Evolutionary conservation across 2,797 vertebrate genomes (phyloP), one percentile per base, ranked within the genome.

Genomic region (Hippocampus kuda): DNA sequence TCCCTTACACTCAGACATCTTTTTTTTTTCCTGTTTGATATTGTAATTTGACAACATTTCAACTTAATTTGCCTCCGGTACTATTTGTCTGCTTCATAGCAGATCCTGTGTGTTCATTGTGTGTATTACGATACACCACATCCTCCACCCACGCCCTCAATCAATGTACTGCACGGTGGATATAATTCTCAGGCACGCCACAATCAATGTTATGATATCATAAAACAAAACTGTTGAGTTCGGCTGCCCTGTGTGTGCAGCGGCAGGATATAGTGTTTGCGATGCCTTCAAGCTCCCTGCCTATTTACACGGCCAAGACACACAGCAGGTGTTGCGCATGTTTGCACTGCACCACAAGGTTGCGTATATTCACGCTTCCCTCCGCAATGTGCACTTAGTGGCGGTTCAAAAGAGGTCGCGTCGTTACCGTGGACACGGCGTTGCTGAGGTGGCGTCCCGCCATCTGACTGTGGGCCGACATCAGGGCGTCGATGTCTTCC

Each of bases 381-480:
- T 0, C 16, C 11, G 9, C 27, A 16, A 24, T 41, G 34, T 42
- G 60, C 2, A 15, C 11, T 5, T 69, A 78, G 75, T 42, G 27
- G 8, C 49, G 12, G 72, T 59, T 46, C 27, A n/a, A 30, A 63
- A 5, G n/a, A 1, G 44, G 71, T 61, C 2, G 38, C 10, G 48
- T 65, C 11, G 89, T 93, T 95, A 98, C 95, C 81, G 85, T 88
- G 80, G 94, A 96, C 70, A 92, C 78, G 44, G 93, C 92, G 75
- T 81, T 92, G 84, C 88, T 87, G 83, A 94, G 81, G 72, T 83
- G 84, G 6, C 81, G 84, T 0, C 75, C 77, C 54, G 86, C 81
- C 2, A 75, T 72, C 78, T 89, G 90, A 80, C 89, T 90, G 75
- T 81, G 89, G 63, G 91, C 91, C 22, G 90, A 90, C 81, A 90